phyloP scores from a whole-genome alignment of 2,797 vertebrate genomes.

The Pterois miles region DNA sequence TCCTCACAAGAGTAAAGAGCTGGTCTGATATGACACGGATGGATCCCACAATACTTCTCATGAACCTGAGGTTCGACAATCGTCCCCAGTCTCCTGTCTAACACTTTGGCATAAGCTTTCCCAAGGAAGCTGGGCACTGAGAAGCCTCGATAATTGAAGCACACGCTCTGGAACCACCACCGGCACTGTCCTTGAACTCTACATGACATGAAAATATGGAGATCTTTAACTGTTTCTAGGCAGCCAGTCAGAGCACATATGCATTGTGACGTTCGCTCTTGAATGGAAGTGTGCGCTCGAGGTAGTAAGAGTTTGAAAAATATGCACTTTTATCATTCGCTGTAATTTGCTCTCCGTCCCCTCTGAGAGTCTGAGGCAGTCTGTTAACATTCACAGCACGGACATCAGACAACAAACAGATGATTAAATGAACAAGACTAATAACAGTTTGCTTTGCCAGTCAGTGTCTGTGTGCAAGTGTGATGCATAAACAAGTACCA shows the following conservation, averaged over 20 bases:
- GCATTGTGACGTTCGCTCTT: not conserved
- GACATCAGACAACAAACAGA: constrained; percentile 5
- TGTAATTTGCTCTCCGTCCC: not conserved
- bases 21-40: not conserved
- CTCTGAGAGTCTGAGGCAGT: not conserved
- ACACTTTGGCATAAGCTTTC: not conserved
- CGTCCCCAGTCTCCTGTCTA: not conserved
- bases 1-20: not conserved
- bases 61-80: not conserved
- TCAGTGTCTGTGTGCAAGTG: constrained; percentile 2
- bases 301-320: not conserved
- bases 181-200: constrained; percentile 8
- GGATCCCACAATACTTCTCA: not conserved
- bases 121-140: not conserved
- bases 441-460: not conserved
- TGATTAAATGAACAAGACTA: not conserved
- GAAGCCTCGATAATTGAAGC: not conserved
- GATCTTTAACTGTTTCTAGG: not conserved
- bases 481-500: not conserved
- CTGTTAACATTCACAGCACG: not conserved
- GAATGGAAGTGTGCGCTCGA: not conserved
- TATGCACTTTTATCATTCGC: not conserved
- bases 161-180: not conserved
- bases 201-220: not conserved
- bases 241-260: not conserved